A percentile compares a stretch with the other conserved stretches of the same genome.
Evolutionary conservation across 2,797 vertebrate species (phyloP).

Genomic region (Takifugu ocellatus): DNA sequence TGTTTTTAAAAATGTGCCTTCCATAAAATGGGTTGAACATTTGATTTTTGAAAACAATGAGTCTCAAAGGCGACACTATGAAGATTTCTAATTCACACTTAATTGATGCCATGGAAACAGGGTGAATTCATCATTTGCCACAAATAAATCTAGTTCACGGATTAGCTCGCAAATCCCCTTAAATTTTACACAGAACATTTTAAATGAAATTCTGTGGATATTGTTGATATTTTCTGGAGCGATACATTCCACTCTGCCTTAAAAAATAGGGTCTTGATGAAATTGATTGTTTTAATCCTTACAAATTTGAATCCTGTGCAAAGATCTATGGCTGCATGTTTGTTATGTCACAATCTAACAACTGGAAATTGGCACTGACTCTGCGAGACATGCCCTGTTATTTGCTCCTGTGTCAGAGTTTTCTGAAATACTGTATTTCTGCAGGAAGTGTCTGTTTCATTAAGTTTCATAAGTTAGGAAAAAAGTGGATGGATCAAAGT

Average conservation of each 20-base stretch:
- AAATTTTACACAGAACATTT: not conserved
- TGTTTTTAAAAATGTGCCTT: not conserved
- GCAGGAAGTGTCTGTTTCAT: not conserved
- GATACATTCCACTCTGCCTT: too few relatives aligned
- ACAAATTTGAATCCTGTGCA: slow-evolving; percentile 11
- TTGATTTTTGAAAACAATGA: not conserved
- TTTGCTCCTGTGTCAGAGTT: slow-evolving; percentile 30
- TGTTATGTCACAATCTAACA: not conserved
- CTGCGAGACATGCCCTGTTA: slow-evolving; percentile 28
- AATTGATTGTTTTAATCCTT: not conserved
- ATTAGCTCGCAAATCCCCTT: not conserved
- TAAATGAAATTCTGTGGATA: not conserved
- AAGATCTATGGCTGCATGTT: not conserved
- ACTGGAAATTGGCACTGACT: not conserved
- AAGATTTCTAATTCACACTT: not conserved
- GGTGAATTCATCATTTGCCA: not conserved
- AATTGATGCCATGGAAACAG: not conserved
- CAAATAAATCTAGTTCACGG: not conserved
- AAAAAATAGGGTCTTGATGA: too few relatives aligned
- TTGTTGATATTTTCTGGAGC: not conserved
- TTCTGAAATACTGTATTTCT: slow-evolving; percentile 3
- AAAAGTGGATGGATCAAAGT: too few relatives aligned
- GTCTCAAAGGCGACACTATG: not conserved
- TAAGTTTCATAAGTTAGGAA: too few relatives aligned
- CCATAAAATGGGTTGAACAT: not conserved